Conservation (phyloP, 2,113 vertebrate genomes). For the Myiagra hebetior region DNA sequence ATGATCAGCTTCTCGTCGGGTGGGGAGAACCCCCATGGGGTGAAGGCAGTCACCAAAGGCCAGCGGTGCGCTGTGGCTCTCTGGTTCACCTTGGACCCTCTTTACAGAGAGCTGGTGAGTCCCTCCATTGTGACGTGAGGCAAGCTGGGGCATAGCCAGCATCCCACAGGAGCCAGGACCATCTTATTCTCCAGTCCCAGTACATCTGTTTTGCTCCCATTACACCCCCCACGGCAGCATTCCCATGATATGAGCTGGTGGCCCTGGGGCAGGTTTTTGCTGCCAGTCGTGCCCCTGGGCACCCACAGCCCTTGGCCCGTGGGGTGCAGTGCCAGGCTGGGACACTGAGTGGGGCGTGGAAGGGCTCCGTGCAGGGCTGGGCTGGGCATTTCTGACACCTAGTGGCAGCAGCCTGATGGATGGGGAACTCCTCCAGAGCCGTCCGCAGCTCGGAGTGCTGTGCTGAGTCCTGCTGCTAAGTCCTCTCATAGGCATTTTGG, state of each 20-base stretch:
- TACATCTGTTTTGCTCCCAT: not conserved
- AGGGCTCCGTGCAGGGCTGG: not conserved
- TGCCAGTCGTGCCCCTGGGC: not conserved
- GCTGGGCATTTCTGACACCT: constrained; percentile 48
- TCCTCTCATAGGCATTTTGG: not conserved
- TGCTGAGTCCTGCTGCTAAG: not conserved
- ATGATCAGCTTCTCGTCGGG: constrained; percentile 97
- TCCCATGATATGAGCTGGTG: not conserved
- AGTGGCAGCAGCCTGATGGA: constrained; percentile 25
- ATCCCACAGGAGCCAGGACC: not conserved
- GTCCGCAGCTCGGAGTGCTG: not conserved
- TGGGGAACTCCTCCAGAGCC: not conserved
- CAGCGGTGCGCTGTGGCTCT: constrained; percentile 92
- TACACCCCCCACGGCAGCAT: rapidly evolving
- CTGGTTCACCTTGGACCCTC: constrained; percentile 94
- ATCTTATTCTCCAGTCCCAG: not conserved
- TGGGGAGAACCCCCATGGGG: constrained; percentile 94
- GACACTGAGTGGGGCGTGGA: not conserved
- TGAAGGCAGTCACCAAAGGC: constrained; percentile 90
- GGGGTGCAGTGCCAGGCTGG: not conserved
- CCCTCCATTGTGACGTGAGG: rapidly evolving
- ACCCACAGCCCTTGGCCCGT: not conserved
- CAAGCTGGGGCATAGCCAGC: not conserved
- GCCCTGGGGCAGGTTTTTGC: not conserved
- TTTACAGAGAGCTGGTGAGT: constrained; percentile 92